Percentiles rank a stretch among this genome's conserved stretches.
phyloP scores from a whole-genome alignment of 2,888 invertebrate species.

The Pseudococcus viburni region DNA sequence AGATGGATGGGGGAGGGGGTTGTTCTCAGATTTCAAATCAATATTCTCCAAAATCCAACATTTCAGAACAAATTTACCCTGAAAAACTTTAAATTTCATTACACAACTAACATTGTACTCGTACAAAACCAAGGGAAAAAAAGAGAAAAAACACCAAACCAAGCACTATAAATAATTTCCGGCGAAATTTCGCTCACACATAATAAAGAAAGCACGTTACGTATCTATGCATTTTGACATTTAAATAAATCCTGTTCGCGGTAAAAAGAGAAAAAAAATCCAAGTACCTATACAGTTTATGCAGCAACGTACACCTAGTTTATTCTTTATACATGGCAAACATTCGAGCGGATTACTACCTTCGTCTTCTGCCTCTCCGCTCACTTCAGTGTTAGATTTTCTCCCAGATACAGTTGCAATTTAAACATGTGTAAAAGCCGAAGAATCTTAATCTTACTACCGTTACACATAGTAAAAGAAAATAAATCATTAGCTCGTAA shows the following conservation, averaged over 20 bases:
- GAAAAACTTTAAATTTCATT: no score
- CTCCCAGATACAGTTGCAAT: constrained; percentile 29
- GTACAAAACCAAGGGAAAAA: no score
- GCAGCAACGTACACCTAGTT: no score
- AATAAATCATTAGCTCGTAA: constrained; percentile 45
- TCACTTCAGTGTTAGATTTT: background rate
- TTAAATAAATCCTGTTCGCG: background rate
- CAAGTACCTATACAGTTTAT: background rate
- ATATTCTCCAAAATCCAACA: no score
- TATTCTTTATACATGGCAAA: background rate
- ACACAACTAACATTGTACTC: no score
- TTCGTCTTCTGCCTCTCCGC: background rate
- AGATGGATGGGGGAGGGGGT: no score
- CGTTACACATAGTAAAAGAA: constrained; percentile 12
- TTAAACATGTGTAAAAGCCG: constrained; percentile 41
- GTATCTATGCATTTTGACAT: constrained; percentile 17
- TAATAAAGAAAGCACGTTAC: background rate
- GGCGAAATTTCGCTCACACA: background rate
- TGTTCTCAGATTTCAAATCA: no score
- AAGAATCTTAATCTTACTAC: constrained; percentile 49
- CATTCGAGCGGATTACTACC: background rate
- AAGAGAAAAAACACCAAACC: no score
- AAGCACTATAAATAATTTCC: background rate
- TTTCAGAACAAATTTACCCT: no score
- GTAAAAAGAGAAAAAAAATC: background rate